Base-by-base conservation (phyloP, 1,140 invertebrate species). In the Drosophila busckii region DNA sequence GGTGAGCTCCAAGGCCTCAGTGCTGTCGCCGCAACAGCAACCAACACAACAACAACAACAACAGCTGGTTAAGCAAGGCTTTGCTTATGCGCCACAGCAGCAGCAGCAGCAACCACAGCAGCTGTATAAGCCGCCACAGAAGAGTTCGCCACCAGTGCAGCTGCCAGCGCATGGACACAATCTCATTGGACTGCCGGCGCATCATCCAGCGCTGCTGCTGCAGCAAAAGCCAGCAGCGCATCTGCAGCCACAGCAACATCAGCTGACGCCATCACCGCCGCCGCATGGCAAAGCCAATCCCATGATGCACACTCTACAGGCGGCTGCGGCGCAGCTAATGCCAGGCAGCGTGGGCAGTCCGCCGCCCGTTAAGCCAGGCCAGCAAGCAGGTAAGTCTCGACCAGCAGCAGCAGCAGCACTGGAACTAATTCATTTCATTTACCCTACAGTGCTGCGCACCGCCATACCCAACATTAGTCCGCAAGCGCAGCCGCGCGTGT, bases 381-480 rank as follows among this genome's bases (percentile, higher is more conserved):
- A 85, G 46, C 64, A 69, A 23, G 37, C 67, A 19, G 78, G 70
- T 83, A 58, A 84, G 59, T 68, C 34, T 1, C 1, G 8, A 7
- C 2, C n/a, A 5, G 8, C 7, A 6, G 1, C 4, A 2, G 2
- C 4, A 6, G 3, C 9, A 35, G 1, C 0, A 16, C 2, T 6
- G n/a, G n/a, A 17, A 53, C 9, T 54, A 46, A 65, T 48, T 19
- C 17, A 2, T 9, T 16, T 7, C 26, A 41, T 31, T 60, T 31
- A 3, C 1, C n/a, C 52, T 53, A 0, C 53, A 83, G 66, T 70
- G 9, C 9, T 80, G 29, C 89, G 92, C 32, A 90, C 92, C 84
- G 88, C 87, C 19, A 89, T 91, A 15, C 90, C 90, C 4, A 85
- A 90, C 15, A 88, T 90, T 65, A 91, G 90, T 88, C 91, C 91